Evolutionary conservation across 2,888 invertebrate genomes (phyloP).

Genomic region (Spodoptera exigua): DNA sequence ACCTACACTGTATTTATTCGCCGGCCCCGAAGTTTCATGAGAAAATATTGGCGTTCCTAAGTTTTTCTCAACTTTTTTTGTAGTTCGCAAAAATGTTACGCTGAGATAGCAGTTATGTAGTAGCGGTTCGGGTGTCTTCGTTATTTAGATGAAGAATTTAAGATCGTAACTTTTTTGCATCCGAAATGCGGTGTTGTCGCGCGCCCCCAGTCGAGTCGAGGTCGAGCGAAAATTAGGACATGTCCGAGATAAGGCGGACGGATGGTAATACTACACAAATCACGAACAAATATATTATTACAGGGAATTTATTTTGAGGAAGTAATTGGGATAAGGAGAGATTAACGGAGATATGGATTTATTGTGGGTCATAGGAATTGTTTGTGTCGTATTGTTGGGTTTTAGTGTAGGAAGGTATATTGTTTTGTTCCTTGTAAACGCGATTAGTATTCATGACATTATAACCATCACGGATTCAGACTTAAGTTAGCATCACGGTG

Average conservation of each 20-base stretch:
- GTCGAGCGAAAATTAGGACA: conserved; percentile 64
- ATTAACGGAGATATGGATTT: conserved; percentile 13
- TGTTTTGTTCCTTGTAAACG: too few species aligned
- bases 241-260: conserved; percentile 63
- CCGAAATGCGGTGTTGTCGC: conserved; percentile 43
- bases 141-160: conserved; percentile 48
- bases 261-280: conserved; percentile 46
- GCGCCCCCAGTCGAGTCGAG: conserved; percentile 50
- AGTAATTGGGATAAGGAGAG: conserved; percentile 28
- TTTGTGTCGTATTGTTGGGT: conserved; percentile 12
- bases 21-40: conserved; percentile 32
- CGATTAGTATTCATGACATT: too few species aligned
- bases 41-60: conserved; percentile 25
- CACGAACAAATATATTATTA: conserved; percentile 23
- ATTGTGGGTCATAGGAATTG: not conserved
- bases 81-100: conserved; percentile 22
- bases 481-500: too few species aligned
- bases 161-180: conserved; percentile 56
- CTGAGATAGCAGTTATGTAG: conserved; percentile 19
- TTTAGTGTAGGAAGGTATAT: too few species aligned
- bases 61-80: conserved; percentile 36
- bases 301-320: conserved; percentile 25
- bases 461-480: too few species aligned
- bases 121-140: conserved; percentile 26
- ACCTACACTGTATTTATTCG: conserved; percentile 70